These are phyloP conservation scores for Arenicola marina DNA, from an alignment of 2,888 invertebrate genomes.

Conservation along the genomic window DNA sequence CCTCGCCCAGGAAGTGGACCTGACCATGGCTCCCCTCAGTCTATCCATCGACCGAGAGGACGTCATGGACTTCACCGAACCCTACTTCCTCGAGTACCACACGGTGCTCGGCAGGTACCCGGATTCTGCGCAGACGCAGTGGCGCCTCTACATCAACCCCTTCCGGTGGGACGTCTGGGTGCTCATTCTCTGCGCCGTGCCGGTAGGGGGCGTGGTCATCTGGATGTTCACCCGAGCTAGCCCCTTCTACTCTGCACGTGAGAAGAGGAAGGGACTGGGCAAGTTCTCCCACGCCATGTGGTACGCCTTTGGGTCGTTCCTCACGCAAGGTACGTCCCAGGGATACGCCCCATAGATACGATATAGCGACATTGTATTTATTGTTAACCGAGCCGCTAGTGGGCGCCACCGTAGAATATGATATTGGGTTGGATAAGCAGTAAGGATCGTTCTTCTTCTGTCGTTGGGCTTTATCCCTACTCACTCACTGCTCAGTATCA, in stretches of 20 bases:
- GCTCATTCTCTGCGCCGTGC: neutral
- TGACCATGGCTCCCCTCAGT: conserved; percentile 16
- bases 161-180: conserved; percentile 10
- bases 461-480: no score
- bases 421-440: no score
- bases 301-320: conserved; percentile 19
- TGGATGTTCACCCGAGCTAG: conserved; percentile 15
- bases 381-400: no score
- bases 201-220: neutral
- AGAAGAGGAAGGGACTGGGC: conserved; percentile 1
- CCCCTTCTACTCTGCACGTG: conserved; percentile 12
- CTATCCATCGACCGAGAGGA: neutral
- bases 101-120: conserved; percentile 10
- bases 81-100: conserved; percentile 9
- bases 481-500: no score
- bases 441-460: no score
- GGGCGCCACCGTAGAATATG: no score
- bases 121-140: conserved; percentile 1
- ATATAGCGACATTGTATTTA: no score
- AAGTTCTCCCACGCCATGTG: conserved; percentile 10
- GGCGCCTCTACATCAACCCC: conserved; percentile 10
- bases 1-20: conserved; percentile 19
- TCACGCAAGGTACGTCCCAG: conserved; percentile 17
- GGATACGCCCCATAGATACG: no score
- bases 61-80: conserved; percentile 20